Percentiles rank a stretch among this genome's conserved stretches.
These are phyloP conservation scores for Capricornis sumatraensis DNA, from an alignment of 2,113 vertebrate genomes.

Conservation along the genomic window DNA sequence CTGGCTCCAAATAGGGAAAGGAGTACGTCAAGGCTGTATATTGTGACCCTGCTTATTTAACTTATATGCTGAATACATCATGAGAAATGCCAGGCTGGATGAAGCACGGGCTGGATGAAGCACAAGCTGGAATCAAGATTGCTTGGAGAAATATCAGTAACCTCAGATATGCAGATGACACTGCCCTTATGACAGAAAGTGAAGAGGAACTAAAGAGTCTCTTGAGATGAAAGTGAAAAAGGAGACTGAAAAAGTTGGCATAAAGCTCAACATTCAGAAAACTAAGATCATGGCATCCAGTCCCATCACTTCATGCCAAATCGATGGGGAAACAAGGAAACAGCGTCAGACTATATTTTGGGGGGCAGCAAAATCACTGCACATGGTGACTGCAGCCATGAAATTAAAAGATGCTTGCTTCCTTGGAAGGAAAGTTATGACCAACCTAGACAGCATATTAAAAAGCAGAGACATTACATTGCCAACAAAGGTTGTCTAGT, in stretches of 20 bases:
- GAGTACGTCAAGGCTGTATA: not conserved
- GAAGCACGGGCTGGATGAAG: not conserved
- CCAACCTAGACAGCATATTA: not conserved
- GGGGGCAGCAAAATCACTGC: not conserved
- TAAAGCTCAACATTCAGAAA: not conserved
- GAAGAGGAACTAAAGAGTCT: not conserved
- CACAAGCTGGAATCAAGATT: not conserved
- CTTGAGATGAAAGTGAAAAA: not conserved
- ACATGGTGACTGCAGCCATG: not conserved
- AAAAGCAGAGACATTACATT: not conserved
- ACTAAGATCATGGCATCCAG: not conserved
- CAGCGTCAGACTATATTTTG: not conserved
- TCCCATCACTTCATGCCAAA: not conserved
- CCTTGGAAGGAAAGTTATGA: not conserved
- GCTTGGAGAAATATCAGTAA: not conserved
- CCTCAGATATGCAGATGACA: not conserved
- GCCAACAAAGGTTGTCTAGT: not conserved
- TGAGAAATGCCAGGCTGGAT: not conserved
- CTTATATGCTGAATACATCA: not conserved
- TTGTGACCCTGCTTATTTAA: not conserved
- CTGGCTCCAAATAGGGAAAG: not conserved
- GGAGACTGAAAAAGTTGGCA: not conserved
- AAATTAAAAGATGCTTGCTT: not conserved
- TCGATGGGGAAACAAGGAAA: not conserved
- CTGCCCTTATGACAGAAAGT: not conserved